Percentiles rank a stretch among this genome's conserved stretches.
phyloP scores from a whole-genome alignment of 2,113 vertebrate genomes.

The Noctilio leporinus region DNA sequence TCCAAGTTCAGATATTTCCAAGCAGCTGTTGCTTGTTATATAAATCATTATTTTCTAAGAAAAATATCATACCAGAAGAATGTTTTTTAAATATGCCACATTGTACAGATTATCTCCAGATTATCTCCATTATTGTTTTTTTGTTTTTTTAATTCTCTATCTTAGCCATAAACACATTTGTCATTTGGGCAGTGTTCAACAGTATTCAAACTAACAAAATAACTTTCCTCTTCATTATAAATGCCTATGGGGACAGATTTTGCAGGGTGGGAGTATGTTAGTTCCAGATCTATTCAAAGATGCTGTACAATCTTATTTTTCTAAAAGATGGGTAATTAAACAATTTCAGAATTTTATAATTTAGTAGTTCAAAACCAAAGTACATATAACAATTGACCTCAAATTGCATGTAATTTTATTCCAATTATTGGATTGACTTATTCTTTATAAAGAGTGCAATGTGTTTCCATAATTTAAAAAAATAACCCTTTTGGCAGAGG shows the following conservation, averaged over 20 bases:
- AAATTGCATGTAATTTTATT: background rate
- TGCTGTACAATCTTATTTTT: background rate
- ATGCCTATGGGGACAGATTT: background rate
- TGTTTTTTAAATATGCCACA: background rate
- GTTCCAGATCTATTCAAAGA: background rate
- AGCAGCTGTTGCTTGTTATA: background rate
- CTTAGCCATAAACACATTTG: background rate
- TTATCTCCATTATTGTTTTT: too few species aligned
- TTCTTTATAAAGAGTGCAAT: background rate
- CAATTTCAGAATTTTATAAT: background rate
- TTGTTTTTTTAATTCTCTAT: constrained; percentile 30
- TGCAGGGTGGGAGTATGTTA: background rate
- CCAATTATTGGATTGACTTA: background rate
- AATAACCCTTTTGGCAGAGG: background rate
- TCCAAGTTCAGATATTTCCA: background rate
- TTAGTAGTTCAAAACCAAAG: constrained; percentile 12
- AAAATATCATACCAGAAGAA: background rate
- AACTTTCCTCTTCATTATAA: background rate
- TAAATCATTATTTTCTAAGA: background rate
- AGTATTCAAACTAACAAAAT: constrained; percentile 13
- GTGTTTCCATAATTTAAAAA: background rate
- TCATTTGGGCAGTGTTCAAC: background rate
- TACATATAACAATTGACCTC: background rate
- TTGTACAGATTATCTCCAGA: background rate
- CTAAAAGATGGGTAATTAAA: background rate